A percentile compares a stretch with the other conserved stretches of the same genome.
Evolutionary conservation across 2,888 invertebrate genomes (phyloP).

Genomic region (Tipula vernalis): DNA sequence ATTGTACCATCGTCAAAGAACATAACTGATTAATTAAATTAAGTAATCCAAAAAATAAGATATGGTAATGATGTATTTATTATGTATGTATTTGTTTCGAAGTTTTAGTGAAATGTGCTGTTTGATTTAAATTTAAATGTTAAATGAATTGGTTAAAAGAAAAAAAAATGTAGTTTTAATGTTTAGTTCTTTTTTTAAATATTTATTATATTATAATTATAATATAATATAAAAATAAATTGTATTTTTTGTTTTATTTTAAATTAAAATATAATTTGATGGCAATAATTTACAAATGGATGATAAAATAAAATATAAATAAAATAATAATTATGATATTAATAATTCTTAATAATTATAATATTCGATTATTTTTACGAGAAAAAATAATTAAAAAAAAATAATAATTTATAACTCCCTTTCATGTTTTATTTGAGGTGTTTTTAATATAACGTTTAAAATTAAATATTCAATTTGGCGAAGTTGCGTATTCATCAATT

Average conservation of each 20-base stretch:
- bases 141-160: neutral
- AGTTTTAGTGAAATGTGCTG: neutral
- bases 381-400: neutral
- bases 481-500: neutral
- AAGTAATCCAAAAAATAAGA: neutral
- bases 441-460: neutral
- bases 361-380: slow-evolving; percentile 4
- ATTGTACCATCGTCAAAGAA: neutral
- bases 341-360: neutral
- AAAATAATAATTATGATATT: neutral
- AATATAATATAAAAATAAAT: slow-evolving; percentile 11
- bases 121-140: neutral
- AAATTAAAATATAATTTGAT: slow-evolving; percentile 7
- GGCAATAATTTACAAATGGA: slow-evolving; percentile 10
- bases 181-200: slow-evolving; percentile 8
- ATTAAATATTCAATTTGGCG: neutral
- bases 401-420: neutral
- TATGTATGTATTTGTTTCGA: neutral
- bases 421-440: neutral
- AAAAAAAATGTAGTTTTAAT: neutral
- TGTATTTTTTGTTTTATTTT: neutral
- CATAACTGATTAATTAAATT: neutral
- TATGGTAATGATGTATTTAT: neutral
- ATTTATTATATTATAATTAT: slow-evolving; percentile 11
- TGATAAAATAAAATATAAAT: slow-evolving; percentile 4